Evolutionary conservation across 2,113 vertebrate species (phyloP), one percentile per base, ranked within the genome.

Genomic region (Apteryx owenii): DNA sequence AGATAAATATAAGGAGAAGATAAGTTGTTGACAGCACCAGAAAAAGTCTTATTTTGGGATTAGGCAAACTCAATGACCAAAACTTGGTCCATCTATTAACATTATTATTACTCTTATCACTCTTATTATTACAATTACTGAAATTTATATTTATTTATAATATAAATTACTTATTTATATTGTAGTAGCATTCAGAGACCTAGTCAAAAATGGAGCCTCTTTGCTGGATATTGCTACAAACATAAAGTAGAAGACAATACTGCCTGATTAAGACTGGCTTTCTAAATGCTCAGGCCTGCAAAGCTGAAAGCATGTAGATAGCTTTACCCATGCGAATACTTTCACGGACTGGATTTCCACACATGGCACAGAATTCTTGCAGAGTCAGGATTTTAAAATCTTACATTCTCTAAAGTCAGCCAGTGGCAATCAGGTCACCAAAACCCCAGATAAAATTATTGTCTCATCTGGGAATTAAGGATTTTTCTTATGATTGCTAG

Each of bases 171-270:
- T 61, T 51, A 80, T 70, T 93, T 69, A 28, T 65, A 46, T 18
- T 70, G 38, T 25, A 72, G 54, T 56, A 91, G 93, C 46, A 92
- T 40, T 60, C 71, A 86, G 75, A 83, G 51, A 70, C 53, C 31
- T 69, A 92, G 94, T n/a, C 53, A 87, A 93, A 89, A 92, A 73
- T 86, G 76, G 33, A 94, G 62, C 29, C 21, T 76, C 51, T 48
- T 51, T 68, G 58, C 50, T 86, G 44, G 12, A 51, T 36, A 82
- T 20, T 54, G 33, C 33, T 73, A 54, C 53, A 73, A 77, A 76
- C 36, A 77, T 26, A 54, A 61, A 81, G 51, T 75, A 29, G 15
- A 79, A 50, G 85, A 96, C 90, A 96, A 31, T 85, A 38, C 51
- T 40, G 62, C 44, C 65, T 87, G 33, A 66, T 28, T 38, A 66